These are phyloP conservation scores for Cantharis lateralis DNA, from an alignment of 2,888 invertebrate species.

Conservation along the genomic window DNA sequence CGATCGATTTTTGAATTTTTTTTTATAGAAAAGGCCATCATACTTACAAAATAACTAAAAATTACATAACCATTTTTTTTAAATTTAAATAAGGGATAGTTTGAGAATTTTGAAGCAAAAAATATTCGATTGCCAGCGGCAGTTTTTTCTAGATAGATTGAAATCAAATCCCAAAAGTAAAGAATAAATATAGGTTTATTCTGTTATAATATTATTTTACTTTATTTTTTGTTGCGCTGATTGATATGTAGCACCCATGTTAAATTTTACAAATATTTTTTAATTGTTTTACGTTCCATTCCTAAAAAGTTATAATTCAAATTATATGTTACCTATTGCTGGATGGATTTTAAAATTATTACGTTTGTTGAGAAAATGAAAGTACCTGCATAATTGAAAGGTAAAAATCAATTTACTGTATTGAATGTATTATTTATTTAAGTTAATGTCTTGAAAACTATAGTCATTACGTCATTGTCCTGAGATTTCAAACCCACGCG, in stretches of 20 bases:
- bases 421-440: neutral
- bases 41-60: slow-evolving; percentile 1
- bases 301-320: neutral
- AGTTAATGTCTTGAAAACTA: neutral
- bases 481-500: neutral
- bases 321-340: too few relatives aligned
- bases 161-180: too few relatives aligned
- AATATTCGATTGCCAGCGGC: neutral
- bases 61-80: neutral
- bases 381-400: neutral
- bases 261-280: neutral
- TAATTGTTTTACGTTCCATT: neutral
- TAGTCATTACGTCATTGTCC: neutral
- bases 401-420: neutral
- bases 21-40: neutral
- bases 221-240: neutral
- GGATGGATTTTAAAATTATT: neutral
- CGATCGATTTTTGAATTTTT: slow-evolving; percentile 48
- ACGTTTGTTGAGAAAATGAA: neutral
- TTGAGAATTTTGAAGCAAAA: neutral
- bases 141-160: neutral
- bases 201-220: neutral
- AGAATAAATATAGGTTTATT: neutral
- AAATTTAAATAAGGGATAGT: neutral
- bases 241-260: neutral